Evolutionary conservation across 2,888 invertebrate species (phyloP), one percentile per base, ranked within the genome.

Genomic region (Conops quadrifasciatus): DNA sequence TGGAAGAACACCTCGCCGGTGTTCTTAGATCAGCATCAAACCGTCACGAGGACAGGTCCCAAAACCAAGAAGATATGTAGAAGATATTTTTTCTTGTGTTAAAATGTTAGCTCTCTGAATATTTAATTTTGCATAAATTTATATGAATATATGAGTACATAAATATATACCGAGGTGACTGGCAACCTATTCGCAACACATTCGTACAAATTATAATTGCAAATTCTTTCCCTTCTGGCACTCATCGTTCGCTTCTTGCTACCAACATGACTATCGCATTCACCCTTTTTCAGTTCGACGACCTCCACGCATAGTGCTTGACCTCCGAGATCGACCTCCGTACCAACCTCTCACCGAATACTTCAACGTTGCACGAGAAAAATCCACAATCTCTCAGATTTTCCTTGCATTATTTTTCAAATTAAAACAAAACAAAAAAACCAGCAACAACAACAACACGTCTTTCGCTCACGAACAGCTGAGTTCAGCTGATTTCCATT

Each of bases 401-500:
- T 19, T 28, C 59, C 11, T 49, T 64, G 64, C 47, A 1, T 47
- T 64, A 26, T 1, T 24, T 64, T 45, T 64, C 64, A 64, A 63
- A 45, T 16, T 15, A 26, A 64, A 60, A n/a, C 16, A n/a, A 36
- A 30, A 19, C 16, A 3, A 4, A 1, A n/a, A 13, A 60, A 60
- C 24, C 26, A 60, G 45, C 9, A 21, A 60, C 26, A 60, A 64
- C 9, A 21, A 24, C 65, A 65, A 65, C 49, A 64, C 16, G n/a
- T 53, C 30, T 19, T 13, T 28, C 3, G 56, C 45, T 43, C 9
- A 19, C 56, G 43, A 58, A 43, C 67, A 58, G 56, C 67, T 67
- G 56, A 67, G 43, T 26, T 1, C 15, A 19, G 53, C 53, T 66
- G 66, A 66, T 66, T 53, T 36, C 51, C 30, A 28, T 49, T 64